A percentile compares a stretch with the other conserved stretches of the same genome.
These are phyloP conservation scores for Caenorhabditis sinica DNA, from an alignment of 2,888 invertebrate genomes.

Conservation along the genomic window DNA sequence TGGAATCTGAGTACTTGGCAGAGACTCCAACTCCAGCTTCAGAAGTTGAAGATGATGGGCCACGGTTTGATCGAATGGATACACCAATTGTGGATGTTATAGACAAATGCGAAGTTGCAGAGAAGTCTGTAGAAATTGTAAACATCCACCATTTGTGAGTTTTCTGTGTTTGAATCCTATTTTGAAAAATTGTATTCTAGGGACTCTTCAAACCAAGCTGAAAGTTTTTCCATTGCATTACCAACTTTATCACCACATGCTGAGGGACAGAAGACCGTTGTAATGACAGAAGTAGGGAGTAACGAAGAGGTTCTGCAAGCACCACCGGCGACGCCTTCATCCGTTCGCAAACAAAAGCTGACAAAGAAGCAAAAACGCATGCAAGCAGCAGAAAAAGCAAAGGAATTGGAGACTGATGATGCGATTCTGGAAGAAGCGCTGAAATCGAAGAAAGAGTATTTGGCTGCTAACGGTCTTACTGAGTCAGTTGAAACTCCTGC, in stretches of 20 bases:
- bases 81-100: background rate
- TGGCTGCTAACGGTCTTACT: background rate
- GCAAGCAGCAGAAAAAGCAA: conserved; percentile 15
- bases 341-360: background rate
- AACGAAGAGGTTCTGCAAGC: background rate
- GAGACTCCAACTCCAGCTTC: too few species aligned
- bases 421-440: conserved; percentile 32
- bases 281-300: background rate
- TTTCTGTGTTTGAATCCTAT: too few species aligned
- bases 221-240: too few species aligned
- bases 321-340: background rate
- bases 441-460: background rate
- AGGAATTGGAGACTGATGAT: conserved; percentile 42
- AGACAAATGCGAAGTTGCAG: too few species aligned
- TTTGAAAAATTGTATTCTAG: too few species aligned
- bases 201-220: too few species aligned
- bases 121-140: too few species aligned
- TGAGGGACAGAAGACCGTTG: background rate
- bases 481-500: background rate
- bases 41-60: background rate
- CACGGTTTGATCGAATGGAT: background rate
- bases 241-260: background rate
- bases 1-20: background rate
- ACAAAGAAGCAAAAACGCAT: conserved; percentile 34
- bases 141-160: too few species aligned